Conservation (phyloP, 2,797 vertebrate species). For the Bovichtus diacanthus region DNA sequence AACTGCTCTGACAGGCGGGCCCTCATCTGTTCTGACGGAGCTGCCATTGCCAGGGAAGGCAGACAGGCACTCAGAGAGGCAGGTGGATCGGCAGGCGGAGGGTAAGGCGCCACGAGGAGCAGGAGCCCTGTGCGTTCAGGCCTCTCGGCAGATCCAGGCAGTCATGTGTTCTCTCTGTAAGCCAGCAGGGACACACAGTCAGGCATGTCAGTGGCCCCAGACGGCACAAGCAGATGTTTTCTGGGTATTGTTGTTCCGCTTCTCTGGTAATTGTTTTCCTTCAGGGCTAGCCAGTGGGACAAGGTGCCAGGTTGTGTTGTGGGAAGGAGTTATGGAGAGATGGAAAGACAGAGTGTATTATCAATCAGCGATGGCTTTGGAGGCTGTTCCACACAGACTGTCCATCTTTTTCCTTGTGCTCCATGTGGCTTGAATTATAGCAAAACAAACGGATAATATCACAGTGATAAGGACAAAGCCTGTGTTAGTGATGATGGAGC, state of each 20-base stretch:
- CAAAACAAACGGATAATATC: slow-evolving; percentile 16
- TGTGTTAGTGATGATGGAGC: not conserved
- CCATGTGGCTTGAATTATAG: slow-evolving; percentile 49
- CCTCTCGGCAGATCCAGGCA: slow-evolving; percentile 61
- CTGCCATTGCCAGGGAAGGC: slow-evolving; percentile 60
- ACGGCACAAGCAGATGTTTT: slow-evolving; percentile 83
- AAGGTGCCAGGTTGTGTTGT: slow-evolving; percentile 79
- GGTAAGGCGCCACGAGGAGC: slow-evolving; percentile 40
- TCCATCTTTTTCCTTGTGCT: slow-evolving; percentile 39
- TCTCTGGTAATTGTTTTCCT: slow-evolving; percentile 83
- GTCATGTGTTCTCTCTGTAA: slow-evolving; percentile 68
- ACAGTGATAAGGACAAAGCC: not conserved
- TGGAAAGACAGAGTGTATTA: slow-evolving; percentile 63
- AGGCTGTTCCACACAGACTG: slow-evolving; percentile 51
- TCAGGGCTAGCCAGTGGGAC: slow-evolving; percentile 73
- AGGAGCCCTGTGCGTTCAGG: slow-evolving; percentile 45
- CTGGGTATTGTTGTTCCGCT: slow-evolving; percentile 81
- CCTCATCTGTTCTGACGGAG: slow-evolving; percentile 77
- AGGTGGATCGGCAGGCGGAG: slow-evolving; percentile 70
- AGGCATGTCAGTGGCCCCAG: slow-evolving; percentile 67
- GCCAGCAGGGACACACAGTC: slow-evolving; percentile 75
- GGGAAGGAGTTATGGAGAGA: slow-evolving; percentile 65
- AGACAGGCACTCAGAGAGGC: slow-evolving; percentile 63
- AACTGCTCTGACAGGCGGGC: slow-evolving; percentile 83
- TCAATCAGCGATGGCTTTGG: slow-evolving; percentile 45